These are phyloP conservation scores for Urophycis tenuis DNA, from an alignment of 2,797 vertebrate genomes.

Conservation along the genomic window DNA sequence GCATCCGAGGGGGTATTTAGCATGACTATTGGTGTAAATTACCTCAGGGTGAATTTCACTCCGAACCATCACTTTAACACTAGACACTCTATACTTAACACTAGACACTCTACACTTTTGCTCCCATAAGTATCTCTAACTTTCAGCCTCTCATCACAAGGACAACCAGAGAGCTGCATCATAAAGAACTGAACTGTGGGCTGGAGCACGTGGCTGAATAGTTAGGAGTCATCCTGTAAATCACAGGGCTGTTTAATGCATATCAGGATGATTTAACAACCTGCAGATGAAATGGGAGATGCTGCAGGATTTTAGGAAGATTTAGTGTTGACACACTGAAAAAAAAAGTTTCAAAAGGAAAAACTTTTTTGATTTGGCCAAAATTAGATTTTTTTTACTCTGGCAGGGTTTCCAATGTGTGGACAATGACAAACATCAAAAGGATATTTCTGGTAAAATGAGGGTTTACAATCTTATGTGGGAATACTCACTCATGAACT, in stretches of 20 bases:
- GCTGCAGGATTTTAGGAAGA: conserved; percentile 13
- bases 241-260: conserved; percentile 9
- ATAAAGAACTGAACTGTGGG: neutral
- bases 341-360: conserved; percentile 25
- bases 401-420: neutral
- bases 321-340: conserved; percentile 19
- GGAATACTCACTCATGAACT: no score
- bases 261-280: conserved; percentile 25
- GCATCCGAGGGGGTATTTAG: no score
- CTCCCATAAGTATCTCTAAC: conserved; percentile 10
- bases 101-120: no score
- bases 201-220: conserved; percentile 33
- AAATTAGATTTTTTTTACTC: neutral
- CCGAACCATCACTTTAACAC: no score
- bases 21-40: no score
- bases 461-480: no score
- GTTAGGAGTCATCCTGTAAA: conserved; percentile 31
- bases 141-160: conserved; percentile 39
- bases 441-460: no score
- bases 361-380: neutral
- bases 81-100: no score
- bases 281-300: conserved; percentile 19
- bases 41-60: no score
- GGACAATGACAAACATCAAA: neutral
- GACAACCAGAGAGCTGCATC: conserved; percentile 31